phyloP scores from a whole-genome alignment of 30 jellyfish, hydroid and myxozoan species.

The Hydractinia symbiolongicarpus region DNA sequence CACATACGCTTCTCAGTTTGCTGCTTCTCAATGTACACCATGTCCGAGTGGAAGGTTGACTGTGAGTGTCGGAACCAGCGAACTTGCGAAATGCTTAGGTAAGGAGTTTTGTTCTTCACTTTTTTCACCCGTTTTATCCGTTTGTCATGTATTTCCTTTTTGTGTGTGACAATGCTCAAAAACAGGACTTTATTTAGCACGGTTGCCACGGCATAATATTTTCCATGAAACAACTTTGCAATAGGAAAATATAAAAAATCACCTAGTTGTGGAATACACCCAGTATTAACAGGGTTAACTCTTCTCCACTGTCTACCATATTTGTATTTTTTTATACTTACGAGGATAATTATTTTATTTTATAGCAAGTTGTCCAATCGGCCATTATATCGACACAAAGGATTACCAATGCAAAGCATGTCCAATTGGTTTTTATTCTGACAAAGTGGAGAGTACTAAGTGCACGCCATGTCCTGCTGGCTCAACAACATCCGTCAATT shows the following conservation, averaged over 20 bases:
- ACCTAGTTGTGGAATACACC: too few species aligned
- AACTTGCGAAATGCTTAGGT: constrained; percentile 53
- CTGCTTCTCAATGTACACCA: constrained; percentile 35
- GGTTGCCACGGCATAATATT: too few species aligned
- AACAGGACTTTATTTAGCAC: too few species aligned
- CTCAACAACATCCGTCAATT: constrained; percentile 42
- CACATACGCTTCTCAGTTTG: constrained; percentile 22
- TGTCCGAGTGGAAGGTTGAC: constrained; percentile 69
- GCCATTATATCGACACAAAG: constrained; percentile 52
- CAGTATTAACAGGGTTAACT: too few species aligned
- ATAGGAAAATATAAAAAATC: too few species aligned
- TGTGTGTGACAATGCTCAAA: too few species aligned
- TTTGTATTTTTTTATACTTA: too few species aligned
- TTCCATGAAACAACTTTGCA: too few species aligned
- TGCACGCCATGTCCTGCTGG: constrained; percentile 72
- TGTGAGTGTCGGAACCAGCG: constrained; percentile 35
- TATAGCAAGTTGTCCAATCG: constrained; percentile 66
- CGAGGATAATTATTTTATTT: background rate
- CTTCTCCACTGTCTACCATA: too few species aligned
- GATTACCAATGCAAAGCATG: constrained; percentile 52
- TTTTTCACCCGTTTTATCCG: background rate
- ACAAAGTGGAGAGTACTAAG: constrained; percentile 31
- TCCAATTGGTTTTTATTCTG: constrained; percentile 69
- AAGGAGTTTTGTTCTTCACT: background rate
- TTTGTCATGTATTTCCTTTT: too few species aligned